phyloP scores from a whole-genome alignment of 2,797 vertebrate species.

The Leptatherina wallacei region DNA sequence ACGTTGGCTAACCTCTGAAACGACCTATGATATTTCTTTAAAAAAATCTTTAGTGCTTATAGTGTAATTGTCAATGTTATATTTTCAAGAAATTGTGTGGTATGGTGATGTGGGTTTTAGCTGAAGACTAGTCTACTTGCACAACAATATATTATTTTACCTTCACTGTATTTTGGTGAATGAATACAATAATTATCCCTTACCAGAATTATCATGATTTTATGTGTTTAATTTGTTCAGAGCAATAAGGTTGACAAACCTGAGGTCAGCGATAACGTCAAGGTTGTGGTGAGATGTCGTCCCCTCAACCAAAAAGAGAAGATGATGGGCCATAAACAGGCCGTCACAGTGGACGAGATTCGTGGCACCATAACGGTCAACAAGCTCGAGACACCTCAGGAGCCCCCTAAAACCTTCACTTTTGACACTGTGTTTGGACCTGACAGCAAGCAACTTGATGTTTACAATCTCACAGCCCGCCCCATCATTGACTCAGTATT shows the following conservation, averaged over 20 bases:
- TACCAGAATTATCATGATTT: not conserved
- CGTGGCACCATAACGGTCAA: slow-evolving; percentile 95
- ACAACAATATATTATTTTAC: not conserved
- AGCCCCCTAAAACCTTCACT: slow-evolving; percentile 97
- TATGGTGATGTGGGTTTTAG: not conserved
- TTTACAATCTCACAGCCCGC: slow-evolving; percentile 97
- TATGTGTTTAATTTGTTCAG: slow-evolving; percentile 57
- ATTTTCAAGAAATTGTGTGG: too few species aligned
- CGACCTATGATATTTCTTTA: not conserved
- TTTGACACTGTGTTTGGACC: slow-evolving; percentile 98
- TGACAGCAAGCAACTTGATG: slow-evolving; percentile 98
- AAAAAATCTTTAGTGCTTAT: not conserved
- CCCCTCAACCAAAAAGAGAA: slow-evolving; percentile 96
- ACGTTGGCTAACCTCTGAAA: slow-evolving; percentile 7
- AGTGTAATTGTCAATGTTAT: not conserved
- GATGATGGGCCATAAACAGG: slow-evolving; percentile 87
- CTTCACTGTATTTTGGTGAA: not conserved
- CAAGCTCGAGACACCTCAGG: slow-evolving; percentile 91
- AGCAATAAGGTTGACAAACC: slow-evolving; percentile 89
- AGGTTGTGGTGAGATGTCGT: slow-evolving; percentile 96
- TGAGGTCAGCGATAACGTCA: slow-evolving; percentile 95
- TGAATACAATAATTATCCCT: not conserved
- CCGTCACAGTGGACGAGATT: slow-evolving; percentile 94
- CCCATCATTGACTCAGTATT: slow-evolving; percentile 97
- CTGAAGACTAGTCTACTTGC: not conserved